Conservation (phyloP, 2,113 vertebrate genomes). For the Coracopsis vasa region DNA sequence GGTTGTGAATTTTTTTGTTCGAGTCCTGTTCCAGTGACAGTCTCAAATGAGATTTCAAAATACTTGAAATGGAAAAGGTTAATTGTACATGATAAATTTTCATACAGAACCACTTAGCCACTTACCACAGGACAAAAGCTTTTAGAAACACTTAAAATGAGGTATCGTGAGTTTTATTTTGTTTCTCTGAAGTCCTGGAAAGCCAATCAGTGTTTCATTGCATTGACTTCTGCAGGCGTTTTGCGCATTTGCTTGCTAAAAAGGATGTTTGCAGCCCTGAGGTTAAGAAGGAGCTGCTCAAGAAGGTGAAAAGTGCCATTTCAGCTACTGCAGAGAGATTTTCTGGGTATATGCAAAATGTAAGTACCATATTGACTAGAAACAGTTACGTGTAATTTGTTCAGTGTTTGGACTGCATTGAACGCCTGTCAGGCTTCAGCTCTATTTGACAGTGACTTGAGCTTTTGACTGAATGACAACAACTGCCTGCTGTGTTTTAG, state of each 20-base stretch:
- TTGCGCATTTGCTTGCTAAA: constrained; percentile 93
- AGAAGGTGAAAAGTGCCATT: constrained; percentile 97
- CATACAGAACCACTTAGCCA: neutral
- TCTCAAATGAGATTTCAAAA: neutral
- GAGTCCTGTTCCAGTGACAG: neutral
- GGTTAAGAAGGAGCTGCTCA: constrained; percentile 93
- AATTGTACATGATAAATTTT: neutral
- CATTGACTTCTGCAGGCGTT: constrained; percentile 80
- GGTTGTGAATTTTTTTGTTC: neutral
- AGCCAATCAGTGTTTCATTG: neutral
- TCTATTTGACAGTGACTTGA: neutral
- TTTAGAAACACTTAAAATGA: neutral
- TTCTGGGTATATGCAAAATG: constrained; percentile 98
- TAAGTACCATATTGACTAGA: constrained; percentile 70
- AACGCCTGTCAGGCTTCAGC: neutral
- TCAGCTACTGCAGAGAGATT: constrained; percentile 97
- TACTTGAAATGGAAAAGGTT: neutral
- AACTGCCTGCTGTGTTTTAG: neutral
- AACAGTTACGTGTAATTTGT: neutral
- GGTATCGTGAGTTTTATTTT: neutral
- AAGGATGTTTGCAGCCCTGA: constrained; percentile 94
- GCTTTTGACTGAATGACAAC: neutral
- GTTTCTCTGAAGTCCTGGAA: neutral
- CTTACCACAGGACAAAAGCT: neutral
- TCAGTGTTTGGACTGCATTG: neutral